Percentiles rank a stretch among this genome's conserved stretches.
phyloP scores from a whole-genome alignment of 2,797 vertebrate genomes.

The Phrynocephalus vlangalii region DNA sequence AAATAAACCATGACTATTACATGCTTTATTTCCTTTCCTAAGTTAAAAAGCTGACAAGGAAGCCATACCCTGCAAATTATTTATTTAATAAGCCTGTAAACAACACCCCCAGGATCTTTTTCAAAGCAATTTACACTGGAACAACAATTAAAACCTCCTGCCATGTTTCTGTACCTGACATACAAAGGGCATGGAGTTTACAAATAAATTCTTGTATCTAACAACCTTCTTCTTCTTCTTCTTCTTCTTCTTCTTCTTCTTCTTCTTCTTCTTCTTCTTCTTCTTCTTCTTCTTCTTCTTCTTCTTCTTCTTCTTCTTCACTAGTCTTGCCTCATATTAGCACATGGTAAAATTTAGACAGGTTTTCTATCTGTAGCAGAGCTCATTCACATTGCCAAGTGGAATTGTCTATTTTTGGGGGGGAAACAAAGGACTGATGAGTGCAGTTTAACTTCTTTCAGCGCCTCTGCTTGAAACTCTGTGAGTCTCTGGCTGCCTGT shows the following conservation, averaged over 20 bases:
- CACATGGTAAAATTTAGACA: not conserved
- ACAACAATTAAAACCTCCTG: not conserved
- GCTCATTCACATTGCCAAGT: not conserved
- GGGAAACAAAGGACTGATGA: not conserved
- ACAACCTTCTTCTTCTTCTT: not conserved
- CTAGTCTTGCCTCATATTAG: conserved; percentile 37
- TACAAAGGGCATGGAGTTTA: too few relatives aligned
- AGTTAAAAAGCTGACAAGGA: conserved; percentile 33
- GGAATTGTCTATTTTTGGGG: not conserved
- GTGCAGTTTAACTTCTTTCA: not conserved
- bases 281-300: too few relatives aligned
- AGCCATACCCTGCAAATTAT: not conserved
- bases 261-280: not conserved
- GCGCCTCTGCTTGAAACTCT: not conserved
- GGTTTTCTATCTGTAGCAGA: not conserved
- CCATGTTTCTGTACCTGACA: too few relatives aligned
- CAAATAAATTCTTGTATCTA: not conserved
- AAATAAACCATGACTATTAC: conserved; percentile 16
- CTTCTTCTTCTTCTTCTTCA: too few relatives aligned
- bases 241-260: not conserved
- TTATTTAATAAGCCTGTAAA: not conserved
- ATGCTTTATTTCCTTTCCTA: not conserved
- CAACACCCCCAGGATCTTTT: not conserved
- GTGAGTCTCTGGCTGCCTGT: not conserved
- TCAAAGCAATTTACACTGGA: not conserved